phyloP scores from a whole-genome alignment of 2,888 invertebrate species.

The Steinernema carpocapsae region DNA sequence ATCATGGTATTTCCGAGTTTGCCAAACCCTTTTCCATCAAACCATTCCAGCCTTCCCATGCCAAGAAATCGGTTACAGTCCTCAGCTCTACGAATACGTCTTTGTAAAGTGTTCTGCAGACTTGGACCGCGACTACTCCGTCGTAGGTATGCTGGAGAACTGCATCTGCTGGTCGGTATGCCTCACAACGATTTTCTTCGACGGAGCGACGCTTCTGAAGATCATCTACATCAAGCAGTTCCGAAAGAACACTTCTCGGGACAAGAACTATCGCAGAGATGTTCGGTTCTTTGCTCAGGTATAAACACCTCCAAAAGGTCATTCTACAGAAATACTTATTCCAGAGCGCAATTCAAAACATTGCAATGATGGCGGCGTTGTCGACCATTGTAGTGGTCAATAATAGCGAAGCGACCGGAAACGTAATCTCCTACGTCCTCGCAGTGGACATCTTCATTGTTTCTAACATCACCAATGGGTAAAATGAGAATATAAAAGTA shows the following conservation, averaged over 20 bases:
- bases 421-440: neutral
- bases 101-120: neutral
- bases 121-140: neutral
- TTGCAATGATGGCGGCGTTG: neutral
- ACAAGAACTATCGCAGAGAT: conserved; percentile 9
- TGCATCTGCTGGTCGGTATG: neutral
- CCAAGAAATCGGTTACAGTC: neutral
- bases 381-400: neutral
- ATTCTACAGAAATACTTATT: neutral
- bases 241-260: neutral
- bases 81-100: conserved; percentile 4
- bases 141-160: neutral
- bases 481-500: neutral
- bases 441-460: neutral
- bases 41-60: neutral
- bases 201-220: neutral
- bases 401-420: neutral
- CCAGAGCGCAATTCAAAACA: neutral
- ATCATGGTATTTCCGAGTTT: neutral
- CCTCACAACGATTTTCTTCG: neutral
- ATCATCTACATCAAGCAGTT: neutral
- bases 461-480: neutral
- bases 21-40: neutral
- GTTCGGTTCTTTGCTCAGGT: conserved; percentile 21
- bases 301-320: neutral